A percentile compares a stretch with the other conserved stretches of the same genome.
These are phyloP conservation scores for Autographa pulchrina DNA, from an alignment of 2,888 invertebrate species.

Conservation along the genomic window DNA sequence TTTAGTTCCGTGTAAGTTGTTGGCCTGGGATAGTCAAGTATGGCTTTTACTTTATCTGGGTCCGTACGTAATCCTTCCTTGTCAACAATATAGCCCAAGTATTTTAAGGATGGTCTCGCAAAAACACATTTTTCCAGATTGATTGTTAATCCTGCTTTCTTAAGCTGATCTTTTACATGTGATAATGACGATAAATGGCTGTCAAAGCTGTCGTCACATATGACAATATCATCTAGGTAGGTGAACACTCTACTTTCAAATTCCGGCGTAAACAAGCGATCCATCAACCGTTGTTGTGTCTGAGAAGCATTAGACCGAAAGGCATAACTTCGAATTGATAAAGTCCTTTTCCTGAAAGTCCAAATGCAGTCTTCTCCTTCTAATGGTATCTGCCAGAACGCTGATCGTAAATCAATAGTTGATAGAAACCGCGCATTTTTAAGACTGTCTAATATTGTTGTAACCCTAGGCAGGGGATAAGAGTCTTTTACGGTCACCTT, in stretches of 20 bases:
- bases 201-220: neutral
- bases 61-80: constrained; percentile 39
- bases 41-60: constrained; percentile 35
- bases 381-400: constrained; percentile 3
- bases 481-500: constrained; percentile 1
- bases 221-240: constrained; percentile 33
- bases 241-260: constrained; percentile 24
- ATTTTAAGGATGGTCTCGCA: constrained; percentile 21
- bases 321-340: too few relatives aligned
- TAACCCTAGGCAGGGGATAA: neutral
- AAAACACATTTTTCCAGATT: constrained; percentile 42
- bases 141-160: constrained; percentile 29
- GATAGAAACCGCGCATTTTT: neutral
- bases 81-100: constrained; percentile 24
- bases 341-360: constrained; percentile 9
- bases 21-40: constrained; percentile 25
- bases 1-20: constrained; percentile 24
- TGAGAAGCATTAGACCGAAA: neutral
- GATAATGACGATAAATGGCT: neutral
- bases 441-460: neutral
- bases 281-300: constrained; percentile 16
- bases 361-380: constrained; percentile 15
- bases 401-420: neutral
- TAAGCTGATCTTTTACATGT: constrained; percentile 14
- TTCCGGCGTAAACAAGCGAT: constrained; percentile 16